phyloP scores from a whole-genome alignment of 2,113 vertebrate species.

The Onychostruthus taczanowskii region DNA sequence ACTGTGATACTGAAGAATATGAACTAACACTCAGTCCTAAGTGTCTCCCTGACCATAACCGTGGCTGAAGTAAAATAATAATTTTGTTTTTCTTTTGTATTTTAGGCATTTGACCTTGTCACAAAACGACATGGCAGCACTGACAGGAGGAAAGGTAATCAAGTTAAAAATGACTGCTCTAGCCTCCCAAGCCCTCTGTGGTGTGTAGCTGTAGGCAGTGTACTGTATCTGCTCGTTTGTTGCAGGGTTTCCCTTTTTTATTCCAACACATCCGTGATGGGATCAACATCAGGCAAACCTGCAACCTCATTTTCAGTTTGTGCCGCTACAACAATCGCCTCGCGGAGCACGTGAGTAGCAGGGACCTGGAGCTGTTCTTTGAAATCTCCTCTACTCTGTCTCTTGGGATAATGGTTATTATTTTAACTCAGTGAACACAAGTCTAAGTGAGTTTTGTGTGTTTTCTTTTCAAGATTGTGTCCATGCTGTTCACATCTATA shows the following conservation, averaged over 20 bases:
- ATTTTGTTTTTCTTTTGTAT: background rate
- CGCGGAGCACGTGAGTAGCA: conserved; percentile 90
- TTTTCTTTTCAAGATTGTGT: conserved; percentile 87
- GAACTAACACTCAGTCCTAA: background rate
- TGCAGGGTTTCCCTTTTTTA: conserved; percentile 94
- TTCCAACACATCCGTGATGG: conserved; percentile 99
- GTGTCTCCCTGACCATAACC: background rate
- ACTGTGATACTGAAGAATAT: background rate
- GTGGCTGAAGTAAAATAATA: background rate
- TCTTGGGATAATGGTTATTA: background rate
- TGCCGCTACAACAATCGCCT: conserved; percentile 98
- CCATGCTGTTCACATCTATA: conserved; percentile 99
- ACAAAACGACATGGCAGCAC: conserved; percentile 97
- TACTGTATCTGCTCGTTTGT: conserved; percentile 31
- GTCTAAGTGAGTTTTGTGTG: conserved; percentile 42
- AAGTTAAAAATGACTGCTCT: background rate
- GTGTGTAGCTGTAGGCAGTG: background rate
- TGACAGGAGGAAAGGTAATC: conserved; percentile 94
- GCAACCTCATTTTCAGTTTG: conserved; percentile 98
- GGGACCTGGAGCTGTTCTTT: background rate
- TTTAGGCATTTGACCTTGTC: conserved; percentile 95
- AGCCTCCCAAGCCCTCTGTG: background rate
- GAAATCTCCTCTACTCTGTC: background rate
- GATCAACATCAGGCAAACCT: conserved; percentile 98
- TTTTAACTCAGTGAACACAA: background rate